Base-by-base conservation (phyloP, 2,888 invertebrate genomes). In the Protophormia terraenovae region DNA sequence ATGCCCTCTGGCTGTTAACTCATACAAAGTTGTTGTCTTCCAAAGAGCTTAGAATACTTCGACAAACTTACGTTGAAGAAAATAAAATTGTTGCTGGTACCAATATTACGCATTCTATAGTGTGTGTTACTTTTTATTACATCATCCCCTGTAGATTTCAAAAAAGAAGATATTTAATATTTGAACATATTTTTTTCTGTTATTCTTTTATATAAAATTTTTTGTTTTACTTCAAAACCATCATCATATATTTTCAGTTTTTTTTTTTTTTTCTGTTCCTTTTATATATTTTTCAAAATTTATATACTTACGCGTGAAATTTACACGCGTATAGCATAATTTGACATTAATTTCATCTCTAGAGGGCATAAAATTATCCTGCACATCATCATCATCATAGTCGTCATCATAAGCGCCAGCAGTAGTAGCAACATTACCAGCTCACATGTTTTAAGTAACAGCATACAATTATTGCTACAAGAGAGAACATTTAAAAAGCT, bases 301-400 rank as follows among this genome's bases (percentile, higher is more conserved):
- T 69, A 81, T 88, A 88, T 86, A 88, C 87, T 88, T 86, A 88
- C 87, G 89, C 87, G 88, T 89, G 88, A 90, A 90, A 90, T 89
- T 89, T 90, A 89, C 90, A 90, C 89, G 89, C 90, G 89, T 90
- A 89, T 88, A 88, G 89, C 89, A 90, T 90, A 90, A 90, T 90
- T 90, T 90, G 90, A 90, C 90, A 90, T 89, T 90, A 90, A 90
- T 90, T 90, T 88, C 86, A 89, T 89, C 88, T 89, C 90, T 88
- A 69, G 86, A 87, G 90, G 90, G 78, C 84, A 86, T 78, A 55
- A 19, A 62, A 64, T 58, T 47, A 64, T 64, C 24, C n/a, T 53
- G 6, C 58, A 47, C 45, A 35, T 38, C 38, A 62, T 60, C 27
- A 32, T 19, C 66, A 24, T 29, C 77, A 32, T 60, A 16, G 16